These are phyloP conservation scores for Cisticola juncidis DNA, from an alignment of 2,113 vertebrate genomes.

Conservation along the genomic window DNA sequence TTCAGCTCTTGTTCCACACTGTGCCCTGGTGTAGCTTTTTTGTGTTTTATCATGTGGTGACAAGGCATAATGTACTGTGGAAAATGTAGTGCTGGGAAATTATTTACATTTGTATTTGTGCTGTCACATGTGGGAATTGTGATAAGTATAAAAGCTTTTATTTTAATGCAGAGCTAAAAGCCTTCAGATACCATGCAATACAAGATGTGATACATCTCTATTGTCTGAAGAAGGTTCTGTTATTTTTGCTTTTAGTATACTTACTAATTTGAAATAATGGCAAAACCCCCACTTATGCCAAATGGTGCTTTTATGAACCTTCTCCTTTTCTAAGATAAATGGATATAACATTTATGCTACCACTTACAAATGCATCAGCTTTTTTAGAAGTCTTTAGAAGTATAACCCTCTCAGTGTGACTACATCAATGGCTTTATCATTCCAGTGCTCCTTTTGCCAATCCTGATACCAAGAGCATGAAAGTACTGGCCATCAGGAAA, in stretches of 20 bases:
- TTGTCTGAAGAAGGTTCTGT: background rate
- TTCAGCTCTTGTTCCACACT: background rate
- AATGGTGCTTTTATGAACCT: background rate
- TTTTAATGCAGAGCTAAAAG: conserved; percentile 12
- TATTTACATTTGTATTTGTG: conserved; percentile 1
- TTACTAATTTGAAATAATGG: background rate
- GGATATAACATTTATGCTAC: background rate
- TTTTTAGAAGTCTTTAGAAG: background rate
- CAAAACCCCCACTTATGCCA: background rate
- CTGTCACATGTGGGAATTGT: background rate
- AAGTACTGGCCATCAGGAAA: background rate
- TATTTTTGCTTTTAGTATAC: background rate
- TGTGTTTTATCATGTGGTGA: background rate
- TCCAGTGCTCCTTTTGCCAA: background rate
- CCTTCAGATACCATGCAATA: background rate
- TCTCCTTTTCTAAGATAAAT: background rate
- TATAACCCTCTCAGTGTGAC: background rate
- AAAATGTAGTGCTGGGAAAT: background rate
- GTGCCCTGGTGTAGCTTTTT: background rate
- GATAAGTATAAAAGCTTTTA: background rate
- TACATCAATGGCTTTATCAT: background rate
- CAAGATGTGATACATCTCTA: background rate
- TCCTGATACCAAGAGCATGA: background rate
- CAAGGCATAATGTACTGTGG: background rate
- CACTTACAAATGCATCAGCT: background rate